Evolutionary conservation across 2,113 vertebrate species (phyloP).

Genomic region (Irena cyanogastra): DNA sequence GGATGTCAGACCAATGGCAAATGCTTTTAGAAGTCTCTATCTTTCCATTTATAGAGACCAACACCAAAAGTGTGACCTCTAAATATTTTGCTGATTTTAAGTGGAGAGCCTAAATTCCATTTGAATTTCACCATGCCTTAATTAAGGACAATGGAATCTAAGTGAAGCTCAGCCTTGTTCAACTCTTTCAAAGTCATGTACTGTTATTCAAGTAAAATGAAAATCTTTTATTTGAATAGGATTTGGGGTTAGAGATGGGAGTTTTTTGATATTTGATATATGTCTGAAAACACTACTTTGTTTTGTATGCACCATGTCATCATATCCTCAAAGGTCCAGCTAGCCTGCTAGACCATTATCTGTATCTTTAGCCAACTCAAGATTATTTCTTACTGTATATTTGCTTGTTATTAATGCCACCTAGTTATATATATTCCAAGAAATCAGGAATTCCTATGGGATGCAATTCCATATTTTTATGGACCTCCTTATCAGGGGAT

Average conservation of each 20-base stretch:
- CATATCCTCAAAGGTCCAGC: neutral
- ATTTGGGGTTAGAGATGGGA: neutral
- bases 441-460: constrained; percentile 9
- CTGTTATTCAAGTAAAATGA: neutral
- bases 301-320: neutral
- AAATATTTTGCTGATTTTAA: neutral
- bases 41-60: neutral
- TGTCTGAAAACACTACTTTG: neutral
- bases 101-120: neutral
- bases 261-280: neutral
- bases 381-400: constrained; percentile 19
- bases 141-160: neutral
- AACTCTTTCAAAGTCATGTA: neutral
- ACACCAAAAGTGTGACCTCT: neutral
- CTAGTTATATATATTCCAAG: constrained; percentile 3
- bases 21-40: neutral
- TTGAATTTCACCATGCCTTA: neutral
- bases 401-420: constrained; percentile 1
- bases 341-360: neutral
- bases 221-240: neutral
- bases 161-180: neutral
- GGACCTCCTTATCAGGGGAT: constrained; percentile 23
- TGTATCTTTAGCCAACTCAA: neutral
- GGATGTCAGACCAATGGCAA: neutral
- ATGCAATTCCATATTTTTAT: constrained; percentile 34